A percentile compares a stretch with the other conserved stretches of the same genome.
Evolutionary conservation across 2,113 vertebrate genomes (phyloP).

Genomic region (Capreolus pygargus): DNA sequence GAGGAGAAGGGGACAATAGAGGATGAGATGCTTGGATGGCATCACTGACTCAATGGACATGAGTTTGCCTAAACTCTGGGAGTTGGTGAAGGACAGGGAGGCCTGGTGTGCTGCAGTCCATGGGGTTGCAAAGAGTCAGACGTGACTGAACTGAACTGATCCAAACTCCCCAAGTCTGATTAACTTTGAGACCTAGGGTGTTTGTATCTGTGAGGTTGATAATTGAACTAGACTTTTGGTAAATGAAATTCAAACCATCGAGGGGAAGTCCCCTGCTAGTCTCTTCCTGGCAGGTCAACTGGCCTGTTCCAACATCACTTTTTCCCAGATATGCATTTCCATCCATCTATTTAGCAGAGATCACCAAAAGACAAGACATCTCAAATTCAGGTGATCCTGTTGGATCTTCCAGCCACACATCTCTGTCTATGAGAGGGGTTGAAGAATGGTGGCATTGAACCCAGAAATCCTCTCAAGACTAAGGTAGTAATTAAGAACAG

Average conservation of each 20-base stretch:
- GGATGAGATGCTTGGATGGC: background rate
- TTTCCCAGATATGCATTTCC: background rate
- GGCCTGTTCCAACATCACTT: background rate
- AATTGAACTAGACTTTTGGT: background rate
- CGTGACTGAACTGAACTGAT: background rate
- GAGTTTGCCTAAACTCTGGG: background rate
- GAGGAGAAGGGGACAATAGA: background rate
- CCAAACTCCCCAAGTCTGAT: background rate
- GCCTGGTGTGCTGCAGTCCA: rapidly evolving
- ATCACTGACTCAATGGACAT: background rate
- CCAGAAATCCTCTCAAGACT: background rate
- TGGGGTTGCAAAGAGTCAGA: background rate
- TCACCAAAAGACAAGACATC: background rate
- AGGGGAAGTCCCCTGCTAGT: background rate
- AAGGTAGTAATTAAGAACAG: background rate
- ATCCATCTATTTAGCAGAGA: background rate
- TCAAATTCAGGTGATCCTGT: background rate
- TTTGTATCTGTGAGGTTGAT: background rate
- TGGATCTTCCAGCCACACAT: background rate
- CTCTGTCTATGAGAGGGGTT: background rate
- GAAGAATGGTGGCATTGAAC: background rate
- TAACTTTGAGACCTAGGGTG: background rate
- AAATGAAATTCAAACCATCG: background rate
- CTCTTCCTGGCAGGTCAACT: background rate
- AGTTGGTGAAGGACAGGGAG: background rate